Percentiles rank a stretch among this genome's conserved stretches.
phyloP scores from a whole-genome alignment of 2,113 vertebrate species.

The Corythaeola cristata region DNA sequence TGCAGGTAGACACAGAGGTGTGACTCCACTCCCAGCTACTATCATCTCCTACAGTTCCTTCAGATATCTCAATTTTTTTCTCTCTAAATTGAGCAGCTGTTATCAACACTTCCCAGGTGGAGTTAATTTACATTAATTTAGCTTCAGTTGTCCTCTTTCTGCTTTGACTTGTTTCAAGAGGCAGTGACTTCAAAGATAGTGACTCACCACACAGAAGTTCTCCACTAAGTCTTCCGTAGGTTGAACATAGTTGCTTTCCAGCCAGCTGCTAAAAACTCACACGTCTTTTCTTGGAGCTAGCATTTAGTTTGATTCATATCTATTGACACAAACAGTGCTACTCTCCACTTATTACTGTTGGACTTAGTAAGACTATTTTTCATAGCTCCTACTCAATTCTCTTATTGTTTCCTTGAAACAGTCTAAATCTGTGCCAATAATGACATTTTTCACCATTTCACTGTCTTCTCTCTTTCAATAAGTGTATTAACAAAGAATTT shows the following conservation, averaged over 20 bases:
- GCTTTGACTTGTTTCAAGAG: not conserved
- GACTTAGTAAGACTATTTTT: not conserved
- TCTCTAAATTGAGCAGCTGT: not conserved
- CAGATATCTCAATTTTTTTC: not conserved
- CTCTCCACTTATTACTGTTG: not conserved
- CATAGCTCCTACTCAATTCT: not conserved
- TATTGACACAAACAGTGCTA: not conserved
- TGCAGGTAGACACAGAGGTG: not conserved
- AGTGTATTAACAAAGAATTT: not conserved
- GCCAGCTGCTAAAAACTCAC: not conserved
- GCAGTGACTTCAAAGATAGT: not conserved
- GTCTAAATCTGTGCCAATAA: not conserved
- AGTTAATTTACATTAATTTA: not conserved
- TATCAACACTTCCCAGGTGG: accelerated
- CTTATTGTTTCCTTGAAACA: not conserved
- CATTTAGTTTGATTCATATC: not conserved
- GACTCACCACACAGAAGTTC: not conserved
- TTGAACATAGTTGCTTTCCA: not conserved
- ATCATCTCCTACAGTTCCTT: not conserved
- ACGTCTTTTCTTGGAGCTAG: not conserved
- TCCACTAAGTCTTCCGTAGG: not conserved
- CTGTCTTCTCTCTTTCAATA: not conserved
- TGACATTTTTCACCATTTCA: not conserved
- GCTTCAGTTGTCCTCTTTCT: not conserved
- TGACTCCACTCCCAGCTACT: not conserved